These are phyloP conservation scores for Trichonephila inaurata DNA, from an alignment of 1,140 invertebrate genomes.

Conservation along the genomic window DNA sequence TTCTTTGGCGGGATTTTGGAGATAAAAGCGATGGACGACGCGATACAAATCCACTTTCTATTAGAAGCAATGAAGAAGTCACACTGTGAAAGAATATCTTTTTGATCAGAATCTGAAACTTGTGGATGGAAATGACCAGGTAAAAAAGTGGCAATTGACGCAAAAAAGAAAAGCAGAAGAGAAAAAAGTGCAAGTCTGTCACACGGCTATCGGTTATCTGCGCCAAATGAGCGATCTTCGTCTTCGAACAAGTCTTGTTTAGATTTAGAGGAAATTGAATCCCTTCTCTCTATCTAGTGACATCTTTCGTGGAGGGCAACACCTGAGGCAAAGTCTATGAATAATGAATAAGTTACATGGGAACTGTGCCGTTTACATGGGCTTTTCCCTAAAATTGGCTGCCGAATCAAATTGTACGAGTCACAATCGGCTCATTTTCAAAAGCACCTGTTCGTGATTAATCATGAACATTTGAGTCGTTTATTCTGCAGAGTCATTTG, in stretches of 20 bases:
- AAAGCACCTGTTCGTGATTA: neutral
- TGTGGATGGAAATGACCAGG: constrained; percentile 12
- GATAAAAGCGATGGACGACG: neutral
- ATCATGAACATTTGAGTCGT: neutral
- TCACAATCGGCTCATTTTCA: neutral
- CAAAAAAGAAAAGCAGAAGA: constrained; percentile 51
- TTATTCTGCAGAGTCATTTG: too few relatives aligned
- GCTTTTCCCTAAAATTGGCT: constrained; percentile 21
- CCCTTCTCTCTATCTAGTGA: constrained; percentile 49
- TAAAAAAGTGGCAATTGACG: neutral
- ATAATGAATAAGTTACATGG: constrained; percentile 62
- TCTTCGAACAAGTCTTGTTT: constrained; percentile 62
- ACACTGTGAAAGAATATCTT: constrained; percentile 25
- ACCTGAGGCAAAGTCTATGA: constrained; percentile 47
- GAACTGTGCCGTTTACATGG: constrained; percentile 34
- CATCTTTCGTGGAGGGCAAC: constrained; percentile 48
- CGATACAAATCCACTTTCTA: neutral
- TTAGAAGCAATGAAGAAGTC: neutral
- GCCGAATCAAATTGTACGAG: neutral
- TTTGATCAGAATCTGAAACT: constrained; percentile 40
- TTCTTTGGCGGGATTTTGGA: neutral
- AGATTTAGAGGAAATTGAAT: constrained; percentile 65
- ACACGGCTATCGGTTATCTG: constrained; percentile 66
- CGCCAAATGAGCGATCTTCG: constrained; percentile 47
- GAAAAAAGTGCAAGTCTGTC: constrained; percentile 37